Base-by-base conservation (phyloP, 2,888 invertebrate genomes). In the Drosophila leonis region DNA sequence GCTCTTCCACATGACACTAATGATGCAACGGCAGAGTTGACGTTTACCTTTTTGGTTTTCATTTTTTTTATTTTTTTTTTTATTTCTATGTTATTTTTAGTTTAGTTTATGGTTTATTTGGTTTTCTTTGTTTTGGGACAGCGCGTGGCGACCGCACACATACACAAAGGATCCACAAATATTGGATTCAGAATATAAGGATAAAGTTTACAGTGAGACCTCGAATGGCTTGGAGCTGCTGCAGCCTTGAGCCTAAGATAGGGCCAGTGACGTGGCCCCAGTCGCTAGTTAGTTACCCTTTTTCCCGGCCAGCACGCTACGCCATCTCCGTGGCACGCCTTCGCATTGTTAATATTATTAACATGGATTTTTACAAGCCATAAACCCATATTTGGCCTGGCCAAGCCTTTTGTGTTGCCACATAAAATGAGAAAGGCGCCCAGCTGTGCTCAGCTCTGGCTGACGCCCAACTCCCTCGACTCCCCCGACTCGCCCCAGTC, bases 281-380 rank as follows among this genome's bases (percentile, higher is more conserved):
- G 64, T 62, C 66, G 69, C 72, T 75, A 79, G 82, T 83, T 78
- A 79, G 82, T 84, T 82, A 83, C 84, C 84, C 87, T 82, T 83
- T 84, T 82, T 33, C 31, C 65, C 75, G 78, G 64, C 46, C 42
- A 46, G 27, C 71, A 33, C 37, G 49, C 67, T 65, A 62, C 49
- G 61, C 65, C 56, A 20, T 10, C n/a, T 6, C 46, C 69, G 29
- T 42, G 55, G 65, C 67, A 59, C 56, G 64, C 65, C 56, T 44
- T 56, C 54, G 54, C 63, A 81, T 81, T 86, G 82, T 88, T 88
- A 85, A 86, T 88, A 88, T 74, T 86, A 86, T 86, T 86, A 86
- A 86, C 86, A 86, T 88, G 86, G 86, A 83, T 88, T 86, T 88
- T 86, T 86, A 88, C 85, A 88, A 85, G 86, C 88, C 85, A 86